Evolutionary conservation across 92 coral and sea anemone species (phyloP).

Genomic region (Diadumene lineata): DNA sequence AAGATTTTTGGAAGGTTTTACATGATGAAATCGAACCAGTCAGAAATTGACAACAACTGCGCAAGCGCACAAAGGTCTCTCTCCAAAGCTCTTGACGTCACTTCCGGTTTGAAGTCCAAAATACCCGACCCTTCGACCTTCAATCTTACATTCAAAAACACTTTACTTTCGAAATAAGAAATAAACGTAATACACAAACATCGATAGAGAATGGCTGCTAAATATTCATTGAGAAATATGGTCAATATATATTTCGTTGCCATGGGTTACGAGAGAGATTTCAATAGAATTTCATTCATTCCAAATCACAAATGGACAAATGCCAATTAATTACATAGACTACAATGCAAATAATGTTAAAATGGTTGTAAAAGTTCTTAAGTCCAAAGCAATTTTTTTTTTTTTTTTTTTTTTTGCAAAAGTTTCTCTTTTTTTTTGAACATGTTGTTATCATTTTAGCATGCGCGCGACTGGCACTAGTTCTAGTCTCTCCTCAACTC

Average conservation of each 20-base stretch:
- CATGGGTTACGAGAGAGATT: not conserved
- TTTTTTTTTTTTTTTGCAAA: no score
- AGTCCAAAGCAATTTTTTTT: no score
- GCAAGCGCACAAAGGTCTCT: slow-evolving; percentile 56
- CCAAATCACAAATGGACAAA: not conserved
- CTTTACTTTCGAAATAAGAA: no score
- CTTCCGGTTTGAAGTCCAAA: slow-evolving; percentile 41
- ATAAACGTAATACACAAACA: no score
- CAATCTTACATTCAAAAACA: no score
- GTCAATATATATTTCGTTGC: not conserved
- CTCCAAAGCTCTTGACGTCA: slow-evolving; percentile 23
- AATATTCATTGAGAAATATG: no score
- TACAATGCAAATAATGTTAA: no score
- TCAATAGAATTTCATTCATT: not conserved
- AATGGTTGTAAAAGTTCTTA: no score
- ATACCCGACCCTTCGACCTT: no score
- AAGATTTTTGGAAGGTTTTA: slow-evolving; percentile 20
- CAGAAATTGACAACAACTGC: slow-evolving; percentile 68
- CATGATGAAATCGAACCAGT: slow-evolving; percentile 53
- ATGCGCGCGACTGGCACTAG: slow-evolving; percentile 5
- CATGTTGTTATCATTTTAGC: no score
- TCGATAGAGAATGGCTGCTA: no score
- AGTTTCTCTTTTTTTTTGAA: no score
- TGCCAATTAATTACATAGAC: not conserved
- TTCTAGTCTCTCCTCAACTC: not conserved